Evolutionary conservation across 2,888 invertebrate species (phyloP).

Genomic region (Creontiades dilutus): DNA sequence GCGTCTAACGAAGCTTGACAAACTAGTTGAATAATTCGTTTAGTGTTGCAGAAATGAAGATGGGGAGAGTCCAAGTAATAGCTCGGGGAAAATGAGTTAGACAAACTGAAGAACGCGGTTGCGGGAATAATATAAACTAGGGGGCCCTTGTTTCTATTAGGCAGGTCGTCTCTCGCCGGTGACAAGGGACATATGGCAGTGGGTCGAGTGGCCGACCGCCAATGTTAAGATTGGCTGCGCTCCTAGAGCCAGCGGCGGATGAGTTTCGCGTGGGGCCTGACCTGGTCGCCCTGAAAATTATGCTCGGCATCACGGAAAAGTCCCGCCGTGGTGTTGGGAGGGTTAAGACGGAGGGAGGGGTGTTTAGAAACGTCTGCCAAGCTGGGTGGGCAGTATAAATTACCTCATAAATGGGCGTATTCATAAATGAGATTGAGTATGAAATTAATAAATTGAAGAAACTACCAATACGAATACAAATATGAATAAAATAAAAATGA

Average conservation of each 20-base stretch:
- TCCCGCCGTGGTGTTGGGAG: too few relatives aligned
- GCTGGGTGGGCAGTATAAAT: too few relatives aligned
- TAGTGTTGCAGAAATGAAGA: background rate
- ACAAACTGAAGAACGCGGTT: background rate
- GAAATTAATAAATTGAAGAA: too few relatives aligned
- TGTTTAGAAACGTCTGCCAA: too few relatives aligned
- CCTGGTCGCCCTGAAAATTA: slow-evolving; percentile 3
- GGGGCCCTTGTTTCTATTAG: slow-evolving; percentile 50
- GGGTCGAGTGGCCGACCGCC: slow-evolving; percentile 41
- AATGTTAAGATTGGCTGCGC: slow-evolving; percentile 43
- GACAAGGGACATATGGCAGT: slow-evolving; percentile 59
- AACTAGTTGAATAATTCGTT: background rate
- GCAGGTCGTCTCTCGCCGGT: slow-evolving; percentile 14
- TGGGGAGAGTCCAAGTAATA: background rate
- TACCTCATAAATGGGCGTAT: too few relatives aligned
- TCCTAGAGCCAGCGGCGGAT: slow-evolving; percentile 7
- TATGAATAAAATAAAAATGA: too few relatives aligned
- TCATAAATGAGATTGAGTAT: too few relatives aligned
- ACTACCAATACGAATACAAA: too few relatives aligned
- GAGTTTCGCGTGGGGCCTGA: background rate
- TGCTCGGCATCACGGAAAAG: too few relatives aligned
- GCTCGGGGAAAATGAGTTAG: background rate
- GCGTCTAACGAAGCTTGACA: slow-evolving; percentile 1
- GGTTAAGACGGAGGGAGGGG: too few relatives aligned
- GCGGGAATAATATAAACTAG: slow-evolving; percentile 50